Evolutionary conservation across 92 coral and sea anemone genomes (phyloP).

Genomic region (Bergia puertoricense): DNA sequence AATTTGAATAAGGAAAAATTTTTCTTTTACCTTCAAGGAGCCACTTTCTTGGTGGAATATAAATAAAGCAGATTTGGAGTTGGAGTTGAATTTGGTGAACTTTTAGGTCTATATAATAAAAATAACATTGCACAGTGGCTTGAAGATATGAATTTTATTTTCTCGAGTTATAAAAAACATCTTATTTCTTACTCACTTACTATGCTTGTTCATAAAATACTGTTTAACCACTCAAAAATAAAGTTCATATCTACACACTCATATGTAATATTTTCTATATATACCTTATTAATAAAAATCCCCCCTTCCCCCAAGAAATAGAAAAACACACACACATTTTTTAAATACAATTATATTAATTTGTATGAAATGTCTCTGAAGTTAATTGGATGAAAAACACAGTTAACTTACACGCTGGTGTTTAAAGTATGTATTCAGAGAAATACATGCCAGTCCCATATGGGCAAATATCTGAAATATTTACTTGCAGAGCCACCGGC

Average conservation of each 20-base stretch:
- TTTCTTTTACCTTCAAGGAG: too few relatives aligned
- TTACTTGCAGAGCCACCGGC: slow-evolving; percentile 31
- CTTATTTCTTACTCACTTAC: background rate
- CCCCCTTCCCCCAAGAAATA: too few relatives aligned
- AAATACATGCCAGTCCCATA: slow-evolving; percentile 24
- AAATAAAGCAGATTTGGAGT: slow-evolving; percentile 1
- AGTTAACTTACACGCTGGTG: slow-evolving; percentile 20
- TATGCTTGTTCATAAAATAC: too few relatives aligned
- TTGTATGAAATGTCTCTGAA: slow-evolving; percentile 3
- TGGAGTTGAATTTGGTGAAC: background rate
- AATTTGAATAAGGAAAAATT: too few relatives aligned
- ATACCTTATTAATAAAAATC: too few relatives aligned
- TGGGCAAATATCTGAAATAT: slow-evolving; percentile 24
- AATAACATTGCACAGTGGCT: background rate
- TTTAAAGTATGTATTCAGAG: slow-evolving; percentile 21
- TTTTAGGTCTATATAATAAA: slow-evolving; percentile 12
- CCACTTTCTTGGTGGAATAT: background rate
- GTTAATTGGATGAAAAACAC: slow-evolving; percentile 1
- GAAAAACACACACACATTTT: background rate
- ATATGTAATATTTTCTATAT: too few relatives aligned
- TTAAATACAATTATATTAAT: background rate
- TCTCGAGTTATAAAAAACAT: background rate
- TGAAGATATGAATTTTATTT: background rate
- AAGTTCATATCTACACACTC: background rate
- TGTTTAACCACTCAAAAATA: background rate